phyloP scores from a whole-genome alignment of 2,113 vertebrate species.

The Colius striatus region DNA sequence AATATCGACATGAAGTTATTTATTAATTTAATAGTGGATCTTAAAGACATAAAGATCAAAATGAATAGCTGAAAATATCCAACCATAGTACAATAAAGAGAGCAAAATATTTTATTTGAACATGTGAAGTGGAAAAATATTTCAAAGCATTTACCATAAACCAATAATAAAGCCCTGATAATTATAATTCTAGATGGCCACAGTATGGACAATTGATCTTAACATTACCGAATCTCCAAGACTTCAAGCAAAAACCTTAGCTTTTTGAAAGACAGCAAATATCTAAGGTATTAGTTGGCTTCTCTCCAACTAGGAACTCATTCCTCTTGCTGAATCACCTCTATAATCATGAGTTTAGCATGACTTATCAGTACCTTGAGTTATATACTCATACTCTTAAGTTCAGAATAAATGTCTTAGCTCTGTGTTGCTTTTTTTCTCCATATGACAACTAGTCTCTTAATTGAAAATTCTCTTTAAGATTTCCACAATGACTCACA shows the following conservation, averaged over 20 bases:
- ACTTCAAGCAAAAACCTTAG: neutral
- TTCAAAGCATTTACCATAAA: neutral
- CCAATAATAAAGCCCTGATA: neutral
- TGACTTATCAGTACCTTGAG: neutral
- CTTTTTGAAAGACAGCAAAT: neutral
- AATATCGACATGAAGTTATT: neutral
- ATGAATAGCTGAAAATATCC: neutral
- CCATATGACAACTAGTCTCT: neutral
- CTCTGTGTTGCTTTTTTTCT: neutral
- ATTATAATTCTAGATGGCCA: neutral
- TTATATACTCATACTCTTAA: neutral
- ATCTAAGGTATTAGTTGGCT: neutral
- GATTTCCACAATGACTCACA: neutral
- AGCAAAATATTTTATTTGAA: neutral
- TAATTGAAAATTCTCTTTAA: neutral
- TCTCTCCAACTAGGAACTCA: neutral
- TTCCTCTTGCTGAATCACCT: neutral
- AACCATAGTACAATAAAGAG: neutral
- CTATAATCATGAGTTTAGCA: neutral
- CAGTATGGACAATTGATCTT: neutral
- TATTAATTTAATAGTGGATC: neutral
- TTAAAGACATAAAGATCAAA: neutral
- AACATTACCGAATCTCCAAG: neutral
- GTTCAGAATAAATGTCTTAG: neutral
- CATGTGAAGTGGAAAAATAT: neutral